Base-by-base conservation (phyloP, 2,888 invertebrate species). In the Cabera pusaria region DNA sequence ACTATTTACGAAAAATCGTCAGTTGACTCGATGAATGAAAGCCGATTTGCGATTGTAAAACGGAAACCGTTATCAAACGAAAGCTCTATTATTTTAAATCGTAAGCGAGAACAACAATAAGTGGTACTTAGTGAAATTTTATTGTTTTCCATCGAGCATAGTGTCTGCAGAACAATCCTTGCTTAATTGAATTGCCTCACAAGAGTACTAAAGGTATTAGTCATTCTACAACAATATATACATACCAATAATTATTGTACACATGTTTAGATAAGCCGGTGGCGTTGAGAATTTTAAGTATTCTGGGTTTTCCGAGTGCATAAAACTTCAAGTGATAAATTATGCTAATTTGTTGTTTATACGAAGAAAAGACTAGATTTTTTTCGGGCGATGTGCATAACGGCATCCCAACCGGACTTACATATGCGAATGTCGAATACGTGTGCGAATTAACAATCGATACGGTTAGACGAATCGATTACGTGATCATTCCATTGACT, bases 151-250 rank as follows among this genome's bases (percentile, higher is more conserved):
- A 31, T 33, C 12, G 35, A 50, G 48, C 44, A 52, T 59, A 64
- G 57, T 58, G 31, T 38, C 41, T 14, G 59, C 63, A 62, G 61
- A 49, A 62, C 59, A 64, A 65, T 64, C 49, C 39, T 52, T 49
- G 47, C 56, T 59, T 67, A 66, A 70, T 70, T 66, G 54, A 70
- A 72, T 64, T 70, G 56, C 70, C 55, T 54, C 54, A 61, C 55
- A 46, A 41, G n/a, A 45, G 34, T 41, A 52, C 42, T 14, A 3
- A 14, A 4, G 3, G 14, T 32, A 50, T 68, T 67, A 68, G 59
- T 71, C 67, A 72, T 58, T 43, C 31, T 39, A 38, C 34, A 51
- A 46, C n/a, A n/a, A n/a, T n/a, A n/a, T n/a, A n/a, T n/a, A 52
- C 45, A 40, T 26, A 31, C 41, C 37, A 54, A 49, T 44, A 56